These are phyloP conservation scores for Chionis minor DNA, from an alignment of 2,113 vertebrate species.

Conservation along the genomic window DNA sequence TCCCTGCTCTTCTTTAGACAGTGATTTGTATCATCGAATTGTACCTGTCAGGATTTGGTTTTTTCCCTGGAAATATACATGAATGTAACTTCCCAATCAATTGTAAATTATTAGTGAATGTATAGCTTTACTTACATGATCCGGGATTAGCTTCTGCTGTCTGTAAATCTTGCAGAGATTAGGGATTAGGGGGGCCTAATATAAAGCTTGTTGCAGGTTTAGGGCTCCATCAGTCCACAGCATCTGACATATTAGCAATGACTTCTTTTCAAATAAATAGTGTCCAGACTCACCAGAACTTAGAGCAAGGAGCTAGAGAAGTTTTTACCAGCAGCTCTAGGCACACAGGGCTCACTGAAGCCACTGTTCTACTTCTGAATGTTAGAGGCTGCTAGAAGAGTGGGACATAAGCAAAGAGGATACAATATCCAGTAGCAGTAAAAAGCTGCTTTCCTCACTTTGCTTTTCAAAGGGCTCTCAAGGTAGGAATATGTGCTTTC, in stretches of 20 bases:
- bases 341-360: not conserved
- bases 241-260: not conserved
- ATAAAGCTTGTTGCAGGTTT: not conserved
- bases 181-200: not conserved
- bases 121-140: not conserved
- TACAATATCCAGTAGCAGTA: not conserved
- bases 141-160: not conserved
- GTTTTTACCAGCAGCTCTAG: not conserved
- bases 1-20: not conserved
- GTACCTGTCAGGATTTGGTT: not conserved
- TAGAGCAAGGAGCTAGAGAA: not conserved
- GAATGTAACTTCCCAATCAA: not conserved
- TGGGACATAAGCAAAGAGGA: not conserved
- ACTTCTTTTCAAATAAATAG: not conserved
- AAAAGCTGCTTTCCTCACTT: not conserved
- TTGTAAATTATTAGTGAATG: not conserved
- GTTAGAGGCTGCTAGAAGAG: not conserved
- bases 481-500: not conserved
- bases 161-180: not conserved
- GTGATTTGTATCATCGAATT: not conserved
- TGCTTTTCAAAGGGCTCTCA: not conserved
- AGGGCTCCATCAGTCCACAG: not conserved
- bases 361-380: not conserved
- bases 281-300: not conserved
- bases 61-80: not conserved